These are phyloP conservation scores for Nomada flava DNA, from an alignment of 2,888 invertebrate species.

Conservation along the genomic window DNA sequence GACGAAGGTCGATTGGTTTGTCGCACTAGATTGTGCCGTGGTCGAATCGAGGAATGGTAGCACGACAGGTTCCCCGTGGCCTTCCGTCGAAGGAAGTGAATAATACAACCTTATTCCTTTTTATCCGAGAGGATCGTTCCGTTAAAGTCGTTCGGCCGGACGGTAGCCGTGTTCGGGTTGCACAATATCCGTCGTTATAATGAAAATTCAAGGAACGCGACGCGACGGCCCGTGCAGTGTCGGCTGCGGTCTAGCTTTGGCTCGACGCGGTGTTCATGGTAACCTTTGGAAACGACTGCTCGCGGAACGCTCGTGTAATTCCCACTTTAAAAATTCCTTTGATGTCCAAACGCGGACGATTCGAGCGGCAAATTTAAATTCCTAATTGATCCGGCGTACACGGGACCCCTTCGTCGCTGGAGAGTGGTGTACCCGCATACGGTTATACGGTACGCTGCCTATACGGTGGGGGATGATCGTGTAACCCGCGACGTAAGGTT, in stretches of 20 bases:
- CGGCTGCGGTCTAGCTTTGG: constrained; percentile 7
- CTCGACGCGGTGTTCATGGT: not conserved
- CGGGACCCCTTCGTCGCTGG: constrained; percentile 7
- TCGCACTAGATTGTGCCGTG: not conserved
- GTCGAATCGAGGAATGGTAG: constrained; percentile 1
- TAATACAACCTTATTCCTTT: not conserved
- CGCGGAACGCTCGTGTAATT: constrained; percentile 35
- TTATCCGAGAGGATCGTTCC: not conserved
- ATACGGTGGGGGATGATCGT: constrained; percentile 70
- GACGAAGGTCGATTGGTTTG: not conserved
- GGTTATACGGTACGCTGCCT: constrained; percentile 12
- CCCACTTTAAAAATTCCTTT: constrained; percentile 44
- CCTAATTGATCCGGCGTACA: constrained; percentile 74
- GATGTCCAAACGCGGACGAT: constrained; percentile 75
- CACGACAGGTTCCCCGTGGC: not conserved
- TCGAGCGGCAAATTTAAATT: constrained; percentile 76
- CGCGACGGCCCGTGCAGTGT: constrained; percentile 12
- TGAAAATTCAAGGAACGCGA: constrained; percentile 35
- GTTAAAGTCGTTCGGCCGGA: not conserved
- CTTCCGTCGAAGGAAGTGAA: not conserved
- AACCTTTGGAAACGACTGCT: constrained; percentile 39
- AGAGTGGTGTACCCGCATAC: constrained; percentile 22
- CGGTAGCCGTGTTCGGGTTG: not conserved
- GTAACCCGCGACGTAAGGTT: constrained; percentile 76
- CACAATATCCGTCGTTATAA: not conserved